A percentile compares a stretch with the other conserved stretches of the same genome.
These are phyloP conservation scores for Hippasteria phrygiana DNA, from an alignment of 53 echinoderm and acorn worm species.

Conservation along the genomic window DNA sequence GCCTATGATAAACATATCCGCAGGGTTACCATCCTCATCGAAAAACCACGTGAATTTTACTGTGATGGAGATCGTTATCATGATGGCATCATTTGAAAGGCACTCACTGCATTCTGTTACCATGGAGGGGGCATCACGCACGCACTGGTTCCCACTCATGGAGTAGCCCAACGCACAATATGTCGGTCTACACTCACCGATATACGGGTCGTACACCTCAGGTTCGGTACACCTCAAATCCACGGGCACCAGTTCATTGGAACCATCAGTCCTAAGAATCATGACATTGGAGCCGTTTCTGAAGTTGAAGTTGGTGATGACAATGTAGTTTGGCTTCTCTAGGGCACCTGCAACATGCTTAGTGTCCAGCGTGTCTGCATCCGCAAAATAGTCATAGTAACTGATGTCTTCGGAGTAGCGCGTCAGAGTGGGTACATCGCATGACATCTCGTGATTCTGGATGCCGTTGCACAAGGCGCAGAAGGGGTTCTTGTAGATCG, in stretches of 20 bases:
- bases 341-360: neutral
- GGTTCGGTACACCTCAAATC: constrained; percentile 69
- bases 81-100: neutral
- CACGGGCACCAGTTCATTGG: constrained; percentile 72
- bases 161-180: constrained; percentile 84
- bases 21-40: constrained; percentile 36
- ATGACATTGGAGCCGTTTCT: constrained; percentile 51
- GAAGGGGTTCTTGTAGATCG: constrained; percentile 78
- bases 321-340: neutral
- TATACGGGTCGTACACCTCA: constrained; percentile 87
- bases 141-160: constrained; percentile 77
- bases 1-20: neutral
- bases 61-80: constrained; percentile 30
- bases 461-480: constrained; percentile 93
- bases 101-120: no score
- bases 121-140: no score
- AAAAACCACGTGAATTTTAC: constrained; percentile 34
- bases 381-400: constrained; percentile 34
- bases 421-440: constrained; percentile 45
- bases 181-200: constrained; percentile 79
- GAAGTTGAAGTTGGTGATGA: constrained; percentile 83
- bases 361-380: neutral
- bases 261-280: constrained; percentile 59
- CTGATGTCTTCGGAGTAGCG: constrained; percentile 8
- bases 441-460: constrained; percentile 22